Base-by-base conservation (phyloP, 2,797 vertebrate species). In the Meda fulgida region DNA sequence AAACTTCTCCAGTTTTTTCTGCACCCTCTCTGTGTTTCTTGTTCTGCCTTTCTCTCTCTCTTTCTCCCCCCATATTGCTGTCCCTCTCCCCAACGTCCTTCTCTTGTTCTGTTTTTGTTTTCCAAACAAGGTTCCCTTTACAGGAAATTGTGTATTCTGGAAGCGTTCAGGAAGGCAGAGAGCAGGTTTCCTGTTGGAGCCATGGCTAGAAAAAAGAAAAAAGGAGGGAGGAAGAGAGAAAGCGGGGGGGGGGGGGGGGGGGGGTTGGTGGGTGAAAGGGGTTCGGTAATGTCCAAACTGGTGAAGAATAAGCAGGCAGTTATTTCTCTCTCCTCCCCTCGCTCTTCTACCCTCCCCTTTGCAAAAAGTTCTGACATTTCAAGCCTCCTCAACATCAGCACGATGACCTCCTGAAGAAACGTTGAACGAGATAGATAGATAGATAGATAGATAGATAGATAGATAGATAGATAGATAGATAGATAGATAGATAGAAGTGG, bases 131-230 rank as follows among this genome's bases (percentile, higher is more conserved):
- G 90, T 92, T 92, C 93, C 94, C 90, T 93, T 93, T 89, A 94
- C 94, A 96, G 95, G 95, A 96, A 95, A 94, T 92, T 92, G 93
- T 95, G 94, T 93, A 95, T 93, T 94, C 94, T 93, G 94, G 93
- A 91, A 94, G 93, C 95, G 93, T 94, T 95, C 93, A 95, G 94
- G 93, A 95, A 94, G 94, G 91, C 93, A 92, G 91, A 89, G 92
- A 91, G 88, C 92, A 90, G 92, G 93, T 93, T 95, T 94, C 93
- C 93, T 93, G 90, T 93, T 90, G 89, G 88, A 87, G 87, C 86
- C 67, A 86, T 73, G 67, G 55, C 67, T 75, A 38, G 86, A 84
- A 89, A 70, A 85, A 88, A 89, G 80, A 85, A 89, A 89, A 89
- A 79, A 80, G 36, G 26, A 81, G 77, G 29, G 84, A 87, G 80